A percentile compares a stretch with the other conserved stretches of the same genome.
phyloP scores from a whole-genome alignment of 2,113 vertebrate species.

The Ia io region DNA sequence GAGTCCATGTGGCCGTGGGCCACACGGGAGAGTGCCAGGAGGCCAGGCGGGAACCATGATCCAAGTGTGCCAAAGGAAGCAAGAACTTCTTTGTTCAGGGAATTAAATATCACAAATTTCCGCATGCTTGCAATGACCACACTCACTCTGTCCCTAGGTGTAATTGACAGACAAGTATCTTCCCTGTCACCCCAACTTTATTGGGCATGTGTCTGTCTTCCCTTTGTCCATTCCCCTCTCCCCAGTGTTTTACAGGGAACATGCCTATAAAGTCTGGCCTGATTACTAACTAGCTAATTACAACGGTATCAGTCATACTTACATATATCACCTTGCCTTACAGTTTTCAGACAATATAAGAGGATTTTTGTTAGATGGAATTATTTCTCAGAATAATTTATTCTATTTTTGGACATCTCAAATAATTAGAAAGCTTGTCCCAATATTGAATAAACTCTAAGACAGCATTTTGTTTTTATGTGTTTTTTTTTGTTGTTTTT shows the following conservation, averaged over 20 bases:
- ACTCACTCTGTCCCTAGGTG: neutral
- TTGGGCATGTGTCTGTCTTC: neutral
- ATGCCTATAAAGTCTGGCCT: neutral
- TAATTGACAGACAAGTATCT: neutral
- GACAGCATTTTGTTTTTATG: neutral
- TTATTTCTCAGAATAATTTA: neutral
- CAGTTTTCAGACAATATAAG: neutral
- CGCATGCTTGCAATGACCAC: neutral
- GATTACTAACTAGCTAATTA: neutral
- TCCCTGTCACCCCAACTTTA: neutral
- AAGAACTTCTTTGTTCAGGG: neutral
- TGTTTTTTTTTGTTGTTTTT: too few relatives aligned
- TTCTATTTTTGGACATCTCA: neutral
- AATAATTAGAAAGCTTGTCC: neutral
- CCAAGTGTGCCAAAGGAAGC: neutral
- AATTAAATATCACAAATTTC: neutral
- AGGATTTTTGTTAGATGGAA: neutral
- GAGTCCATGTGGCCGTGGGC: too few relatives aligned
- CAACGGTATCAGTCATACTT: neutral
- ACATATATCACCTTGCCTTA: neutral
- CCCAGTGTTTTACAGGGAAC: neutral
- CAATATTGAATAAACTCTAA: neutral
- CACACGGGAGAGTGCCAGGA: neutral
- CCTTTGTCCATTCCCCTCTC: neutral
- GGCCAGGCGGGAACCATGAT: neutral